phyloP scores from a whole-genome alignment of 2,888 invertebrate species.

The Blastobasis lacticolella region DNA sequence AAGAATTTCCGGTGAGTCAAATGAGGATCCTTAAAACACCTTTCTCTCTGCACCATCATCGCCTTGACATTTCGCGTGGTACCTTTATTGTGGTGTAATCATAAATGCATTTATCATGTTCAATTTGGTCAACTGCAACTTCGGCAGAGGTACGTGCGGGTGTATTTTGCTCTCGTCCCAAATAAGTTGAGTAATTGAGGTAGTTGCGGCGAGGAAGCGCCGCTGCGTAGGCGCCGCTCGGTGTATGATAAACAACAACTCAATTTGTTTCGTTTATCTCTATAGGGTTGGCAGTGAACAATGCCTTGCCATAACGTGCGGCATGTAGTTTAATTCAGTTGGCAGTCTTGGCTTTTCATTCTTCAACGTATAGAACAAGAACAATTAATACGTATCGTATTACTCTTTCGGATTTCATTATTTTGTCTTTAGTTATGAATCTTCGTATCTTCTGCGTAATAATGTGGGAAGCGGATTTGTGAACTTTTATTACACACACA shows the following conservation, averaged over 20 bases:
- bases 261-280: constrained; percentile 37
- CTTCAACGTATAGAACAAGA: no score
- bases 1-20: no score
- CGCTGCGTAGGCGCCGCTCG: constrained; percentile 25
- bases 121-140: constrained; percentile 9
- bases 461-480: no score
- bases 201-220: constrained; percentile 14
- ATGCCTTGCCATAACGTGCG: no score
- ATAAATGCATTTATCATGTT: constrained; percentile 8
- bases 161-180: constrained; percentile 17
- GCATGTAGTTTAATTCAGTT: no score
- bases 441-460: no score
- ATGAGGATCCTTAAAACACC: constrained; percentile 1
- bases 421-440: no score
- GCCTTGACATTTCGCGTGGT: constrained; percentile 22
- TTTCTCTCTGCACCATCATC: constrained; percentile 11
- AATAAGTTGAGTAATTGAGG: constrained; percentile 33
- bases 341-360: no score
- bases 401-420: no score
- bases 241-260: constrained; percentile 39
- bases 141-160: not conserved
- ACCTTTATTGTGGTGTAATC: constrained; percentile 10
- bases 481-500: no score
- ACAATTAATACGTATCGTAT: no score
- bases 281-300: constrained; percentile 27